Evolutionary conservation across 2,113 vertebrate genomes (phyloP).

Genomic region (Albula goreensis): DNA sequence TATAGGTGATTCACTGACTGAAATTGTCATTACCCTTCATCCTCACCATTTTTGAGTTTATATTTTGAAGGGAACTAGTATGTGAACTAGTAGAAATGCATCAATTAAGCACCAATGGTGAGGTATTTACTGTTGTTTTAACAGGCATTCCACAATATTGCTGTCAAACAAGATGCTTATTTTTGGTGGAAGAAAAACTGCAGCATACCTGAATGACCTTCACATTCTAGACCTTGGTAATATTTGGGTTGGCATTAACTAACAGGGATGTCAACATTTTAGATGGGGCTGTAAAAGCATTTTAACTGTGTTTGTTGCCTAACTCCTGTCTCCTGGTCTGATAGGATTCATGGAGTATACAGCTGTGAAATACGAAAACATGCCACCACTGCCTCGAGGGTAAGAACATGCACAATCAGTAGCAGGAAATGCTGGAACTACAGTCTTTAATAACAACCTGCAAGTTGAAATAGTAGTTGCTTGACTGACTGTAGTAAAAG

Average conservation of each 20-base stretch:
- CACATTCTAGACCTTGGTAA: constrained; percentile 83
- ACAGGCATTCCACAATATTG: constrained; percentile 79
- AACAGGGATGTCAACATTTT: neutral
- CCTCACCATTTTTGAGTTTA: too few relatives aligned
- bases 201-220: constrained; percentile 80
- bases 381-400: constrained; percentile 78
- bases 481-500: neutral
- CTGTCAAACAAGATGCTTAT: constrained; percentile 78
- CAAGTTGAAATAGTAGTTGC: neutral
- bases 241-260: neutral
- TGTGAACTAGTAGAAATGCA: neutral
- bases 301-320: neutral
- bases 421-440: constrained; percentile 39
- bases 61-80: neutral
- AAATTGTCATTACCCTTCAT: neutral
- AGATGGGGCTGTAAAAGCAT: neutral
- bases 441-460: neutral
- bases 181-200: constrained; percentile 78
- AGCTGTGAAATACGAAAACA: constrained; percentile 69
- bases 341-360: constrained; percentile 87
- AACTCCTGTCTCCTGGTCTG: constrained; percentile 25
- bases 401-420: constrained; percentile 55
- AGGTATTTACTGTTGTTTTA: constrained; percentile 7
- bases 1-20: neutral
- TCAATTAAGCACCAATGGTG: neutral